Evolutionary conservation across 2,797 vertebrate species (phyloP).

Genomic region (Anomalospiza imberbis): DNA sequence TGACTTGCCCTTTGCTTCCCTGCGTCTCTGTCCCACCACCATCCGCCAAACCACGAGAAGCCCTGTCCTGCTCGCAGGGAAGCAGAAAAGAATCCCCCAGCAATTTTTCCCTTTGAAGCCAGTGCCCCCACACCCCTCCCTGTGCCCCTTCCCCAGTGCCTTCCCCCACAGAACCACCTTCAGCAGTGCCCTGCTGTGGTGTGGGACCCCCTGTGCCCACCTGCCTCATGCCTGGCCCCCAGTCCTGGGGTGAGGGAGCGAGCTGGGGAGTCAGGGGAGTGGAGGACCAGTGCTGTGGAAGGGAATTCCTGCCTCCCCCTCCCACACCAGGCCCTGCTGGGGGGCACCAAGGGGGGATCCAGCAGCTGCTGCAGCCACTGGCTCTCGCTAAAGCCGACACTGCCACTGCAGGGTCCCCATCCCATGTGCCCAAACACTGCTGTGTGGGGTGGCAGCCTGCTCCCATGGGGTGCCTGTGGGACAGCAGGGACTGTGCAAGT

Average conservation of each 20-base stretch:
- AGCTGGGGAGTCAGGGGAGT: not conserved
- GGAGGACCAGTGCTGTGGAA: not conserved
- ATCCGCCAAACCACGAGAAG: fast-evolving
- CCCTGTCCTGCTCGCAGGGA: not conserved
- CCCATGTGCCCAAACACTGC: not conserved
- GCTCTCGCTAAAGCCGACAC: not conserved
- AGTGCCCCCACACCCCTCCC: not conserved
- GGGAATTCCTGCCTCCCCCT: not conserved
- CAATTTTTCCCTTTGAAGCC: not conserved
- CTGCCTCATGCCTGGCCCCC: not conserved
- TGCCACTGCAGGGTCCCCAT: not conserved
- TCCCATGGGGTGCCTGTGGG: not conserved
- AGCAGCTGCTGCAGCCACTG: fast-evolving
- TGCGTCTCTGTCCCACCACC: fast-evolving
- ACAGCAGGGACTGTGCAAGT: not conserved
- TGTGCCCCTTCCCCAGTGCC: not conserved
- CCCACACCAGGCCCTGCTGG: not conserved
- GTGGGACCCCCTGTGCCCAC: not conserved
- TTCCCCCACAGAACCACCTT: not conserved
- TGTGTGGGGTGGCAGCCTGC: not conserved
- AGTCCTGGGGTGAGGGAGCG: fast-evolving
- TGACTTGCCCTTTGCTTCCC: not conserved
- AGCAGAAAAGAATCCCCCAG: not conserved
- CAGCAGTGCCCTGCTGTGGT: not conserved
- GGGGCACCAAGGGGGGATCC: not conserved